These are phyloP conservation scores for Dolichotis patagonum DNA, from an alignment of 2,113 vertebrate genomes.

Conservation along the genomic window DNA sequence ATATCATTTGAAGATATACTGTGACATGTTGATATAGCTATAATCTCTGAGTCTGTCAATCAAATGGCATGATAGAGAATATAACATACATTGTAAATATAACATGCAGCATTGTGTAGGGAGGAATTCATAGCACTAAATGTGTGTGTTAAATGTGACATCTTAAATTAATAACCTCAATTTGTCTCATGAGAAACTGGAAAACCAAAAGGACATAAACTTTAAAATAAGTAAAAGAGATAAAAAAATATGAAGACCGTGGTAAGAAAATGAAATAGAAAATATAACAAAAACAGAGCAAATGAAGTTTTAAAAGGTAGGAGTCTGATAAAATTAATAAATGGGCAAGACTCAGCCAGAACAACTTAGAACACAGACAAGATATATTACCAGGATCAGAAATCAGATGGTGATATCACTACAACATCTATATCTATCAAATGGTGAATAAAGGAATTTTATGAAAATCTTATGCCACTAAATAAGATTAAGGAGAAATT, in stretches of 20 bases:
- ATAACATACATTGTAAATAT: background rate
- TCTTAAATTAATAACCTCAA: background rate
- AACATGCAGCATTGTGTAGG: background rate
- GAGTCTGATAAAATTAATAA: background rate
- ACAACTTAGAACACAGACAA: background rate
- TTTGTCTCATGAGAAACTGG: background rate
- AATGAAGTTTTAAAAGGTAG: background rate
- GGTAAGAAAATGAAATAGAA: background rate
- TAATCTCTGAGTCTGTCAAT: background rate
- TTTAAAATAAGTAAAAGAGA: background rate
- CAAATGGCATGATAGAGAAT: background rate
- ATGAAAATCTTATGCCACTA: background rate
- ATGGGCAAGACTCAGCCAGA: background rate
- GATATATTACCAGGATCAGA: background rate
- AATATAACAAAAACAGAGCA: background rate
- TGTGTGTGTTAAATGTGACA: background rate
- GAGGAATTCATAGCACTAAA: background rate
- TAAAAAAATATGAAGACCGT: background rate
- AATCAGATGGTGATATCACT: background rate
- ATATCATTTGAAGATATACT: background rate
- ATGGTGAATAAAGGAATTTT: background rate
- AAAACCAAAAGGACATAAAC: background rate
- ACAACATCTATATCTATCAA: background rate
- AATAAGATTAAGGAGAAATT: background rate
- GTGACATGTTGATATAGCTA: background rate